phyloP scores from a whole-genome alignment of 1,140 invertebrate species.

The Drosophila pruinosa region DNA sequence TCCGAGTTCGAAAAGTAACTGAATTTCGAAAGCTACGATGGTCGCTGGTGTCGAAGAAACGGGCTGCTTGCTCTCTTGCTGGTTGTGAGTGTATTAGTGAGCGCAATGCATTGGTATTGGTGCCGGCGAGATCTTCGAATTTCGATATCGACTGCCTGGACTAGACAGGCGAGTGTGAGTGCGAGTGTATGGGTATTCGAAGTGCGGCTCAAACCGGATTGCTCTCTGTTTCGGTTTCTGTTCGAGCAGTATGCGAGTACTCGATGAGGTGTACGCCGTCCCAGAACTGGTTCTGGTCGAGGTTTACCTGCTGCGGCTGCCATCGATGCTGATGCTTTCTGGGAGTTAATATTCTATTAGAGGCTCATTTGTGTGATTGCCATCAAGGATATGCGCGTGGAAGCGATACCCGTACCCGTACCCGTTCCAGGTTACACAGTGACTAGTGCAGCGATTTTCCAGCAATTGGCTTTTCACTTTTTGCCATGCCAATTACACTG shows the following conservation, averaged over 20 bases:
- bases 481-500: constrained; percentile 31
- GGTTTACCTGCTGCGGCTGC: constrained; percentile 62
- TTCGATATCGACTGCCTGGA: constrained; percentile 52
- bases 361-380: constrained; percentile 81
- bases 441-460: constrained; percentile 35
- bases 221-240: constrained; percentile 1
- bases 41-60: constrained; percentile 13
- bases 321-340: constrained; percentile 64
- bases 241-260: not conserved
- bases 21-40: constrained; percentile 57
- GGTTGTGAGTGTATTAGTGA: constrained; percentile 11
- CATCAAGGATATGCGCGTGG: constrained; percentile 64
- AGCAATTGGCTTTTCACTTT: constrained; percentile 22
- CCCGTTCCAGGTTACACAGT: too few species aligned
- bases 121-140: constrained; percentile 69
- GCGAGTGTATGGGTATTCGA: constrained; percentile 47
- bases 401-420: not conserved
- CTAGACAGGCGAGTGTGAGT: not conserved
- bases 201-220: constrained; percentile 54
- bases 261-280: constrained; percentile 4
- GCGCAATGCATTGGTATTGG: constrained; percentile 48
- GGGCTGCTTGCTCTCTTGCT: not conserved
- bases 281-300: constrained; percentile 48
- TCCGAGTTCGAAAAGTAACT: constrained; percentile 60
- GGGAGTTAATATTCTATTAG: constrained; percentile 82